Evolutionary conservation across 1,140 invertebrate genomes (phyloP).

Genomic region (Euura saliciscinereae): DNA sequence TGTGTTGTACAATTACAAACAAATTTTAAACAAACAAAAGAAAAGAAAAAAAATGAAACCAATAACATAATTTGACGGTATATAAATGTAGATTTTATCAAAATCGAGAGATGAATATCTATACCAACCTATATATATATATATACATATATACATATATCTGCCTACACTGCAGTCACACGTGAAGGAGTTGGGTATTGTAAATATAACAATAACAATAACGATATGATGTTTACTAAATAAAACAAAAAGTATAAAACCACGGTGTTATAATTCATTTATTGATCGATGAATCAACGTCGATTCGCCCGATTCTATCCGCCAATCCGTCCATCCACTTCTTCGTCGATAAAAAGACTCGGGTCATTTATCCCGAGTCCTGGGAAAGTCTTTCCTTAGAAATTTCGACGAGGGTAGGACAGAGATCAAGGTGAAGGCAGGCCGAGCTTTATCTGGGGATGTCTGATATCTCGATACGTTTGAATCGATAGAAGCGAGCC

Average conservation of each 20-base stretch:
- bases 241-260: conserved; percentile 32
- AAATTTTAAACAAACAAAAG: neutral
- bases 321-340: no score
- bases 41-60: neutral
- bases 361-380: no score
- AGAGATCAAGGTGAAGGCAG: no score
- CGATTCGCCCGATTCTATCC: no score
- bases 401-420: no score
- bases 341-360: no score
- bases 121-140: neutral
- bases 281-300: no score
- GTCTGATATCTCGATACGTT: no score
- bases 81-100: neutral
- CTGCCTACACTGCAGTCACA: conserved; percentile 41
- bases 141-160: neutral
- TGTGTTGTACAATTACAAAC: neutral
- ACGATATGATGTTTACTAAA: conserved; percentile 47
- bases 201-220: conserved; percentile 40
- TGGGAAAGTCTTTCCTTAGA: no score
- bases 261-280: no score
- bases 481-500: no score
- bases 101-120: neutral
- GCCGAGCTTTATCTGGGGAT: no score
- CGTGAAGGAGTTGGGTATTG: conserved; percentile 50
- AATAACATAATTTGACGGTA: neutral